Conservation (phyloP, 2,797 vertebrate genomes). For the Diplodus sargus region DNA sequence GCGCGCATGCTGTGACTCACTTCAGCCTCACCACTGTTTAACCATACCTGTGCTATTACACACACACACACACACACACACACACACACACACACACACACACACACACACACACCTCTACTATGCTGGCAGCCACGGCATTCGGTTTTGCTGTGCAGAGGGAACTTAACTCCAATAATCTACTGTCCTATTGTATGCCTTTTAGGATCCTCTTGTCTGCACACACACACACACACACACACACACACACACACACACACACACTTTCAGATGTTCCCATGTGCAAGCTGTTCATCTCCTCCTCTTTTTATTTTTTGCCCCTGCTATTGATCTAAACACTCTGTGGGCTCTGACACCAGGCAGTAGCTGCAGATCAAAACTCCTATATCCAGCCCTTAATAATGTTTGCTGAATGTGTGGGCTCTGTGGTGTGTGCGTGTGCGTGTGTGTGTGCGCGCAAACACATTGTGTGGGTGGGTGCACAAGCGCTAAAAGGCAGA, state of each 20-base stretch:
- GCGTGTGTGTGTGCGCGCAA: not conserved
- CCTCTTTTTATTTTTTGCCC: conserved; percentile 29
- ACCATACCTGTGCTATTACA: conserved; percentile 34
- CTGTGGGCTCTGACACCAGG: conserved; percentile 21
- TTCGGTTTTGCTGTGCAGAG: not conserved
- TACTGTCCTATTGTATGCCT: not conserved
- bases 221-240: not conserved
- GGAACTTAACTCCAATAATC: not conserved
- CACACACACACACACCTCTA: not conserved
- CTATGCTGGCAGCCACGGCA: not conserved
- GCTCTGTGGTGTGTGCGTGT: not conserved
- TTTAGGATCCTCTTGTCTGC: not conserved
- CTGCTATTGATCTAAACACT: conserved; percentile 46
- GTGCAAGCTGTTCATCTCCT: conserved; percentile 17
- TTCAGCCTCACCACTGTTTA: not conserved
- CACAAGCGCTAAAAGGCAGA: conserved; percentile 31
- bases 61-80: conserved; percentile 7
- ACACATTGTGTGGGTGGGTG: conserved; percentile 30
- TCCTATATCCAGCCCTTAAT: conserved; percentile 42
- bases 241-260: not conserved
- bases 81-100: conserved; percentile 1
- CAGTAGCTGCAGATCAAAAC: conserved; percentile 45
- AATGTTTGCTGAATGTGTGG: conserved; percentile 28
- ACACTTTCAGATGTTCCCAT: not conserved
- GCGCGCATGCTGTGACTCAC: conserved; percentile 63